Base-by-base conservation (phyloP, 2,888 invertebrate genomes). In the Tenthredo livida region DNA sequence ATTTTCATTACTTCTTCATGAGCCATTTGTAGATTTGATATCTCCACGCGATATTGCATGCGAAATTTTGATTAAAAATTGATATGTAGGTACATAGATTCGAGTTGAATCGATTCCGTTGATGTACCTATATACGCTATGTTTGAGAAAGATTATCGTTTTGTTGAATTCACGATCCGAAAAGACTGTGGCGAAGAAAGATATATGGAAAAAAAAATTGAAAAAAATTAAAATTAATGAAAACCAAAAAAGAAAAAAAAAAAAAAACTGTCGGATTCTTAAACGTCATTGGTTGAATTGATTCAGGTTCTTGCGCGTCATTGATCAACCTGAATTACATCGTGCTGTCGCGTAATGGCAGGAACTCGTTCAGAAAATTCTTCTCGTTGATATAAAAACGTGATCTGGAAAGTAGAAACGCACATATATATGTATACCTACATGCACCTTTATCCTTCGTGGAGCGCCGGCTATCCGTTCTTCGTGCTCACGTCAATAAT, bases 301-400 rank as follows among this genome's bases (percentile, higher is more conserved):
- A 83, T 83, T 67, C 83, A 47, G 70, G 47, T 83, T 83, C 83
- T 83, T 83, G 70, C 83, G 83, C 83, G 83, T 83, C 67, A 83
- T 83, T 83, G 67, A 83, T 83, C 83, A 83, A 83, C 67, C 70
- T 83, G 83, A 83, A 83, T 83, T 70, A 67, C 83, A 83, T 83
- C 83, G 65, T 83, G 70, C 65, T 29, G 83, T 70, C 83, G 83
- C 83, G 83, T 83, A 83, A 83, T 83, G 83, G 83, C 83, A 83
- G 83, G 47, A 83, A 83, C 83, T 83, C 83, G 83, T 83, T 83
- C 83, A 83, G 83, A 83, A 83, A 83, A 83, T 83, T 70, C 83
- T 83, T 70, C 67, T 50, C 58, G 25, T 80, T 83, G 15, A n/a
- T 37, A 43, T 67, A 83, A 83, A 83, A 83, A 83, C 83, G 83